Percentiles rank a stretch among this genome's conserved stretches.
These are phyloP conservation scores for Hepsetus odoe DNA, from an alignment of 2,113 vertebrate species.

Conservation along the genomic window DNA sequence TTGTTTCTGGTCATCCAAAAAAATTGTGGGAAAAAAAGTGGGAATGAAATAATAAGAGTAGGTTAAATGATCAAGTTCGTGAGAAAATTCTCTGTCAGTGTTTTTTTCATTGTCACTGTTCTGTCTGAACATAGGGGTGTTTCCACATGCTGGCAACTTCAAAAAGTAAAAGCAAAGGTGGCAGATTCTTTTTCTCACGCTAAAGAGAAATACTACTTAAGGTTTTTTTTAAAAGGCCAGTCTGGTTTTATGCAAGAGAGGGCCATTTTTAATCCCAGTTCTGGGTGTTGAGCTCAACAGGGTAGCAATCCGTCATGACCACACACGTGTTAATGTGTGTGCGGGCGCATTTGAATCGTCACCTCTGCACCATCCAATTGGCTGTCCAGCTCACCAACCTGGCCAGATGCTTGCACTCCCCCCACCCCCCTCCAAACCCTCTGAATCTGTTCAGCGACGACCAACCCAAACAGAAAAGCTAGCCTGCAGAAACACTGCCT, in stretches of 20 bases:
- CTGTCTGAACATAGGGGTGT: not conserved
- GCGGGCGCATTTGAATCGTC: conserved; percentile 13
- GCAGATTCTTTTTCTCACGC: not conserved
- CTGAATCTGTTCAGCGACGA: conserved; percentile 40
- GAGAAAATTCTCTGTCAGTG: not conserved
- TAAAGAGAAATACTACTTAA: not conserved
- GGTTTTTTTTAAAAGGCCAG: not conserved
- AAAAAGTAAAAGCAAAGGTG: not conserved
- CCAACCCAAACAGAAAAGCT: conserved; percentile 68
- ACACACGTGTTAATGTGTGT: conserved; percentile 17
- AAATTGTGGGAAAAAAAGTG: not conserved
- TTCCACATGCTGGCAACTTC: not conserved
- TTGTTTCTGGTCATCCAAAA: not conserved
- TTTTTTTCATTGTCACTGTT: not conserved
- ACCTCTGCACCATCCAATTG: conserved; percentile 42
- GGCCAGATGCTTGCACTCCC: conserved; percentile 44
- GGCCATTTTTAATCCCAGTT: conserved; percentile 34
- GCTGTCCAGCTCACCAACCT: conserved; percentile 26
- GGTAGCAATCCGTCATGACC: conserved; percentile 41
- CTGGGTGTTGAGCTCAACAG: conserved; percentile 7
- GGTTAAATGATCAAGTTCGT: not conserved
- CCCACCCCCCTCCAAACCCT: not conserved
- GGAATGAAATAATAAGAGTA: not conserved
- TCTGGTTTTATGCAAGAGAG: not conserved
- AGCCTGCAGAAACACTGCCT: conserved; percentile 65